Percentiles rank a stretch among this genome's conserved stretches.
Evolutionary conservation across 1,140 invertebrate species (phyloP).

Genomic region (Tetragnatha versicolor): DNA sequence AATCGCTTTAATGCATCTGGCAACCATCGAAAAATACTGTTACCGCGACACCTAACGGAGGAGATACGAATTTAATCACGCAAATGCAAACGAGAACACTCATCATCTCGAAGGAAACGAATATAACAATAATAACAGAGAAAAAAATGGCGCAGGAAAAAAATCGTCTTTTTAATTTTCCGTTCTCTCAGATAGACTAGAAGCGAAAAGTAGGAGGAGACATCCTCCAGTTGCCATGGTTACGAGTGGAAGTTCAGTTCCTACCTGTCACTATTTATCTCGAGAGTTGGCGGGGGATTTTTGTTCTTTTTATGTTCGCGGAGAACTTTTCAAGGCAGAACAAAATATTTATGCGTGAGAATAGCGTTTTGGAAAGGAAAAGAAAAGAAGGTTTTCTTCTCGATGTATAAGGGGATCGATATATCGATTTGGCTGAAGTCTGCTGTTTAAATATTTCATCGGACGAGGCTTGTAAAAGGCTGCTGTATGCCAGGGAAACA

Average conservation of each 20-base stretch:
- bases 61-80: slow-evolving; percentile 50
- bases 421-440: slow-evolving; percentile 7
- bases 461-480: background rate
- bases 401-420: background rate
- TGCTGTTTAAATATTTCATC: slow-evolving; percentile 26
- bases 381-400: background rate
- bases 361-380: background rate
- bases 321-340: slow-evolving; percentile 17
- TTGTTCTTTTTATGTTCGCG: background rate
- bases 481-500: slow-evolving; percentile 13
- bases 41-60: background rate
- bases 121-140: slow-evolving; percentile 6
- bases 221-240: slow-evolving; percentile 20
- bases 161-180: slow-evolving; percentile 37
- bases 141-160: slow-evolving; percentile 1
- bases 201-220: slow-evolving; percentile 17
- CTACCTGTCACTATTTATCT: slow-evolving; percentile 34
- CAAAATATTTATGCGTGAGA: slow-evolving; percentile 34
- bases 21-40: slow-evolving; percentile 5
- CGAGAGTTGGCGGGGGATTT: background rate
- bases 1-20: slow-evolving; percentile 7
- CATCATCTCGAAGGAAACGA: no score
- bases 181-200: background rate
- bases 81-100: slow-evolving; percentile 20
- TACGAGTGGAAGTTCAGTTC: background rate